These are phyloP conservation scores for Callospermophilus lateralis DNA, from an alignment of 2,113 vertebrate genomes.

Conservation along the genomic window DNA sequence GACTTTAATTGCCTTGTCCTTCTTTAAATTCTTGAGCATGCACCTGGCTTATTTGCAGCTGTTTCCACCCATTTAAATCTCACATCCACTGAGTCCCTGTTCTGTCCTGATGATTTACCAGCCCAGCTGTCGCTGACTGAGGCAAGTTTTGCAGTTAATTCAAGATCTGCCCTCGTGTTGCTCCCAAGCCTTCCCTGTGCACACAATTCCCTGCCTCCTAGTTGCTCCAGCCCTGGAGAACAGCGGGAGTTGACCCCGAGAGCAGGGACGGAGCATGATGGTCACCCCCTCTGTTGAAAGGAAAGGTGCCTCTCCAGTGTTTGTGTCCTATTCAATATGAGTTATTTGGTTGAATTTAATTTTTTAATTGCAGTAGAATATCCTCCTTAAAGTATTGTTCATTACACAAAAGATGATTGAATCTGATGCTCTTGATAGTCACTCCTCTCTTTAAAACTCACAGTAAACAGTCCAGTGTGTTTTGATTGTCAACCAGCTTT, in stretches of 20 bases:
- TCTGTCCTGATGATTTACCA: background rate
- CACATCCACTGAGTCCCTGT: slow-evolving; percentile 20
- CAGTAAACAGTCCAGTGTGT: background rate
- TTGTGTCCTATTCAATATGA: background rate
- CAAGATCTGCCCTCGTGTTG: background rate
- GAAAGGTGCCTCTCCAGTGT: background rate
- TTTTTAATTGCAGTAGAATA: background rate
- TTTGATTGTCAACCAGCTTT: background rate
- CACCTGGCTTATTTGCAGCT: background rate
- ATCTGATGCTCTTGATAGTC: background rate
- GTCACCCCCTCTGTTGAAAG: no score
- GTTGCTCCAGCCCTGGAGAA: background rate
- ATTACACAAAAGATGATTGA: background rate
- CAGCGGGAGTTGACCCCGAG: no score
- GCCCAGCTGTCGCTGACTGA: background rate
- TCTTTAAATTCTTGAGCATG: background rate
- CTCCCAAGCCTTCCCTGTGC: accelerated
- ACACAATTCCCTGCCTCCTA: no score
- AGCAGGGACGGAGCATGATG: accelerated
- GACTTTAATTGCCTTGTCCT: background rate
- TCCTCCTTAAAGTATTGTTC: background rate
- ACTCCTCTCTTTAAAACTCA: background rate
- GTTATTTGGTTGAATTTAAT: background rate
- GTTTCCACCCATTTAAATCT: background rate
- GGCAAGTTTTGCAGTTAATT: background rate